Evolutionary conservation across 2,797 vertebrate species (phyloP), one percentile per base, ranked within the genome.

Genomic region (Mycteria americana): DNA sequence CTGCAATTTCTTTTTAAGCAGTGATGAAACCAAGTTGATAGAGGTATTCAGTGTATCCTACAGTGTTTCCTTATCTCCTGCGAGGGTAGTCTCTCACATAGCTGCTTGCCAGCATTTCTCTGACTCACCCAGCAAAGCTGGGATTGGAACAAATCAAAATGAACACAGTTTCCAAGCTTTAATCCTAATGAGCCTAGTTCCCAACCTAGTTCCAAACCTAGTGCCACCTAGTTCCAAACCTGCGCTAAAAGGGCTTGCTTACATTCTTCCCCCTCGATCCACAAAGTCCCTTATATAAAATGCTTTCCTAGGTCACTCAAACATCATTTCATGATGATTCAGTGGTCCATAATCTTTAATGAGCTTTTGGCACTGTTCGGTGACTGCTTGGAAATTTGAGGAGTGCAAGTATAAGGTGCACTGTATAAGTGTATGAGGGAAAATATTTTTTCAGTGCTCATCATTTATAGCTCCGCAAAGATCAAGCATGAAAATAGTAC

Each of bases 401-500:
- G 50, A 73, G 43, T 14, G 7, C 37, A 59, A 89, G 28, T 68
- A 14, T 64, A 67, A 94, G 39, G n/a, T 59, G 43, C 45, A 37
- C 30, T 39, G 9, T 45, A 18, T 35, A 77, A 68, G 16, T 1
- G 2, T 78, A 19, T 51, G 65, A 93, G 31, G 62, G 54, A 78
- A 94, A 94, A 82, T 74, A 69, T 22, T 35, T 92, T 70, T 78
- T 46, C 0, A 0, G 33, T 79, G 62, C 31, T 68, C 78, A 62
- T 81, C 23, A 69, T 89, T 96, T 93, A 85, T 85, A 96, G 76
- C 73, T 88, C 79, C 90, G 85, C 65, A 95, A 95, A 97, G 96
- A 96, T 81, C 93, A 97, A 91, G 85, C 63, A 81, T 88, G 79
- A 91, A 97, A 97, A 96, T 93, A 95, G 87, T 67, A 64, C 65